Evolutionary conservation across 2,797 vertebrate species (phyloP), one percentile per base, ranked within the genome.

Genomic region (Sphaeramia orbicularis): DNA sequence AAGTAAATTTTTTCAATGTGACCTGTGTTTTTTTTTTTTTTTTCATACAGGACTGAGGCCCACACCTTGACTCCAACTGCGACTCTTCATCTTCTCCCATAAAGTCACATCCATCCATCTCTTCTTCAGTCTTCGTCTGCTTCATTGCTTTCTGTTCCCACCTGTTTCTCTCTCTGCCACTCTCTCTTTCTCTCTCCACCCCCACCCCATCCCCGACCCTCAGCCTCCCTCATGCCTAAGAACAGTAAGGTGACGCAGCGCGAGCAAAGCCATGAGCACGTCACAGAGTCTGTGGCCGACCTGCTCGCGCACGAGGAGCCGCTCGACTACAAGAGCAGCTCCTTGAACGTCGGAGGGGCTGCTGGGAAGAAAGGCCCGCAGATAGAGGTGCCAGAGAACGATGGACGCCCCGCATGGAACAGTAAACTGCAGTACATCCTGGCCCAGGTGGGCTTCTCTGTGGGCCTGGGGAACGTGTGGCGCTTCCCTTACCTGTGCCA

Each of bases 381-480:
- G 72, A 64, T 90, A 6, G 90, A 93, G 89, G 92, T 76, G 4
- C 90, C 32, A 18, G 95, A 85, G 48, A 87, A 84, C 0, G 96
- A 96, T 80, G 96, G 97, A 79, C 94, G 98, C 72, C 97, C 96
- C 1, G 97, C 97, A 57, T 99, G 97, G 98, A 97, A 95, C 91
- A 99, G 95, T 92, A 99, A 99, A 68, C 93, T 99, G 15, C 98
- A 99, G 7, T 99, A 99, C 86, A 99, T 99, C 90, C 92, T 99
- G 84, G 98, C 98, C 57, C 98, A 99, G 92, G 96, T 99, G 66
- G 98, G 98, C 86, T 99, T 99, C 94, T 99, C 98, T 61, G 98
- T 99, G 74, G 98, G 98, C 53, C 90, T 99, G 80, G 98, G 98
- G 36, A 99, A 99, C 67, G 96, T 99, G 55, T 99, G 97, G 98